These are phyloP conservation scores for Pristionchus mayeri DNA, from an alignment of 2,888 invertebrate species.

Conservation along the genomic window DNA sequence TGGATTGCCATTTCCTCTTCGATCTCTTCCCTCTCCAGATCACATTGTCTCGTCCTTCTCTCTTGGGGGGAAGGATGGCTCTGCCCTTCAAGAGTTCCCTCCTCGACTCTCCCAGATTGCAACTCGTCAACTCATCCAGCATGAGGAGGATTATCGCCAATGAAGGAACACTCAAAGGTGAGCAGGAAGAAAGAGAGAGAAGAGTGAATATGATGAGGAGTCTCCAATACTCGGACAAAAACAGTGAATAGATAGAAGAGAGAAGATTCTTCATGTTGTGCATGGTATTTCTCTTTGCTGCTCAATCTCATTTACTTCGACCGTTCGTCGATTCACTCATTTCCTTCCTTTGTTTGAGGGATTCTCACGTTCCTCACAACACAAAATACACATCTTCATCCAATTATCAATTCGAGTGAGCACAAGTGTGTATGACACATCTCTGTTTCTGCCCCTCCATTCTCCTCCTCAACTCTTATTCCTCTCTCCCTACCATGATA, in stretches of 20 bases:
- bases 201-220: no score
- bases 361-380: neutral
- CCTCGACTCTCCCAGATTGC: neutral
- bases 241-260: no score
- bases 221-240: no score
- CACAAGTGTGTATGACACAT: slow-evolving; percentile 23
- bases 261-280: neutral
- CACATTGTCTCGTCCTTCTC: neutral
- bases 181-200: neutral
- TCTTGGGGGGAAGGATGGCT: neutral
- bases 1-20: no score
- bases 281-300: neutral
- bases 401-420: neutral
- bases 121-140: slow-evolving; percentile 5
- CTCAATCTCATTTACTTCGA: slow-evolving; percentile 17
- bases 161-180: neutral
- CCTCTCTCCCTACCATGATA: neutral
- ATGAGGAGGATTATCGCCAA: slow-evolving; percentile 13
- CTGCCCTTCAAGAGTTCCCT: slow-evolving; percentile 29
- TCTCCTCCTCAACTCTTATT: neutral
- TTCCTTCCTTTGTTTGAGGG: neutral
- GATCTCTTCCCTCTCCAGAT: neutral
- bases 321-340: neutral
- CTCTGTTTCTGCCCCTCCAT: neutral
- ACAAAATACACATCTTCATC: neutral